Evolutionary conservation across 2,888 invertebrate genomes (phyloP), one percentile per base, ranked within the genome.

Genomic region (Neoitamus cyanurus): DNA sequence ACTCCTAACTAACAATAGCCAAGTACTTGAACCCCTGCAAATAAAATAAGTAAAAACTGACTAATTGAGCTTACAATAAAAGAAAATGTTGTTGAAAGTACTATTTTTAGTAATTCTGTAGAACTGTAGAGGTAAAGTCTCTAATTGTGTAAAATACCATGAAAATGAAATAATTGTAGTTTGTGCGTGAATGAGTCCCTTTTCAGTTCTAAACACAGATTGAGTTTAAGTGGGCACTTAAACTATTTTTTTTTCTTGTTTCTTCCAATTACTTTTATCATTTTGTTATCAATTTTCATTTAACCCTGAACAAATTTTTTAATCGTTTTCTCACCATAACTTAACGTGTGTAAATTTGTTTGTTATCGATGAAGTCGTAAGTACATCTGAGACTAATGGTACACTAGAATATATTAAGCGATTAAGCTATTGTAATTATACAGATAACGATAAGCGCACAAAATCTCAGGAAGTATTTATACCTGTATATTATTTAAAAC

Each of bases 381-480:
- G n/a, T 25, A 70, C 30, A 31, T 70, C 70, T 34, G 70, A 70
- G 70, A 70, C 30, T 78, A 73, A 78, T 78, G n/a, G 30, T n/a
- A 48, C 58, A 42, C 11, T 75, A 78, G 30, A 48, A 78, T 78
- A 58, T 58, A 20, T 58, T 58, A 58, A 58, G 25, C 48, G 48
- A 48, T 48, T 48, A 48, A 37, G 37, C 30, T 31, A 78, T 31
- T 78, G 48, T 78, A 58, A 78, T 78, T 48, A 78, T 46, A 78
- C 48, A 30, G 4, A 31, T 78, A 78, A 78, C n/a, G 20, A 78
- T 48, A 78, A 48, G 48, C 78, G 78, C 78, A 78, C 78, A 58
- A 78, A 78, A 78, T 78, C 78, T 78, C 78, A 78, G 78, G 78
- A 78, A 78, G 34, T 78, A 78, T 48, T 36, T 20, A 73, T 37